Conservation (phyloP, 2,113 vertebrate species). For the Andinoacara biseriatus region DNA sequence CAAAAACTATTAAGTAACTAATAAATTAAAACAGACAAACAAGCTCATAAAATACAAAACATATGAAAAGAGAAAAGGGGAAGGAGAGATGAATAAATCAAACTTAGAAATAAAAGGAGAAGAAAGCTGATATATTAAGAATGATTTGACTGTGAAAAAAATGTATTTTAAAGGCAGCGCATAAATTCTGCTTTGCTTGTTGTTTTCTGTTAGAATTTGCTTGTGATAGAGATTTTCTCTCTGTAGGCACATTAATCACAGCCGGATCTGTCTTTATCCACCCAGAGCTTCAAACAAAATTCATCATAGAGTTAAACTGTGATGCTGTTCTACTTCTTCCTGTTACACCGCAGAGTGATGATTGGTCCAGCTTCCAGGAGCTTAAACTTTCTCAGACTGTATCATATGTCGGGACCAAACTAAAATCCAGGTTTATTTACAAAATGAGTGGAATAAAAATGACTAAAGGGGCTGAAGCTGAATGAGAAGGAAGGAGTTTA, state of each 20-base stretch:
- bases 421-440: neutral
- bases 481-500: too few relatives aligned
- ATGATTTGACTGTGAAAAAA: neutral
- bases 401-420: neutral
- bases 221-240: neutral
- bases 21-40: neutral
- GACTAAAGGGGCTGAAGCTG: too few relatives aligned
- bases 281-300: neutral
- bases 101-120: neutral
- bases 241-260: accelerated
- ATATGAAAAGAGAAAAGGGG: neutral
- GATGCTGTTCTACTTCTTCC: neutral
- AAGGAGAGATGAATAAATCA: accelerated
- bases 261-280: neutral
- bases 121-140: neutral
- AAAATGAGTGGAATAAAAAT: too few relatives aligned
- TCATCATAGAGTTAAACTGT: neutral
- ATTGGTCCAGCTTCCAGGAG: neutral
- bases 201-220: neutral
- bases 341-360: neutral
- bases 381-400: neutral
- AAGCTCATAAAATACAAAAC: too few relatives aligned
- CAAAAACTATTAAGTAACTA: neutral
- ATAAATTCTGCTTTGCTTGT: neutral
- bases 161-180: neutral